These are phyloP conservation scores for Otus sunia DNA, from an alignment of 2,113 vertebrate genomes.

Conservation along the genomic window DNA sequence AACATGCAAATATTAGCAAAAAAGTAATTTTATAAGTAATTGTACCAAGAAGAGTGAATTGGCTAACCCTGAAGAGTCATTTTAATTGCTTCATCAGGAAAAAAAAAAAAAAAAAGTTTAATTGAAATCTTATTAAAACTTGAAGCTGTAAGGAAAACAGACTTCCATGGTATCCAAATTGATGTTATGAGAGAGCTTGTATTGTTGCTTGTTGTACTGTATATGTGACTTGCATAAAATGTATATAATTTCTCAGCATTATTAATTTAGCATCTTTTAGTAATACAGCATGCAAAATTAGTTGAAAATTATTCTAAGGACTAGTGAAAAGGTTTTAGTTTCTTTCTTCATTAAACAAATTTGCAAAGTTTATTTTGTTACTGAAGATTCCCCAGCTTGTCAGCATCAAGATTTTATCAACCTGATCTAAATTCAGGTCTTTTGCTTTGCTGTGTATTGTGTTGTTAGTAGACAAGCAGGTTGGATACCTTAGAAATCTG, in stretches of 20 bases:
- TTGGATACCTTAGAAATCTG: conserved; percentile 23
- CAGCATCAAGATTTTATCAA: not conserved
- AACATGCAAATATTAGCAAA: not conserved
- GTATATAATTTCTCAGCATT: not conserved
- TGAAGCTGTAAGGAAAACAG: not conserved
- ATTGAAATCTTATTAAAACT: not conserved
- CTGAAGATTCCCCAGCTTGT: not conserved
- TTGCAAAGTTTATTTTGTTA: not conserved
- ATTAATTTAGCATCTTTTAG: not conserved
- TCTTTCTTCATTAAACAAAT: not conserved
- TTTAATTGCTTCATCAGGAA: not conserved
- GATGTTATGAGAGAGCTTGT: not conserved
- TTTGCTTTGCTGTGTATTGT: not conserved
- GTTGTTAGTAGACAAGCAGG: conserved; percentile 2
- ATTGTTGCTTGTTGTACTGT: not conserved
- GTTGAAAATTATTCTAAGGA: not conserved
- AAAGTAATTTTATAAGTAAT: not conserved
- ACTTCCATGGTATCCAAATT: not conserved
- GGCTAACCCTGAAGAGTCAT: not conserved
- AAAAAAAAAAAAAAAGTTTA: not conserved
- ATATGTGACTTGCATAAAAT: not conserved
- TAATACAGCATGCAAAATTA: not conserved
- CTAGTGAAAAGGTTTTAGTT: not conserved
- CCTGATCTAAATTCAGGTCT: not conserved
- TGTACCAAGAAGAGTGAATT: not conserved